Percentiles rank a stretch among this genome's conserved stretches.
These are phyloP conservation scores for Anoplophora glabripennis DNA, from an alignment of 1,140 invertebrate genomes.

Conservation along the genomic window DNA sequence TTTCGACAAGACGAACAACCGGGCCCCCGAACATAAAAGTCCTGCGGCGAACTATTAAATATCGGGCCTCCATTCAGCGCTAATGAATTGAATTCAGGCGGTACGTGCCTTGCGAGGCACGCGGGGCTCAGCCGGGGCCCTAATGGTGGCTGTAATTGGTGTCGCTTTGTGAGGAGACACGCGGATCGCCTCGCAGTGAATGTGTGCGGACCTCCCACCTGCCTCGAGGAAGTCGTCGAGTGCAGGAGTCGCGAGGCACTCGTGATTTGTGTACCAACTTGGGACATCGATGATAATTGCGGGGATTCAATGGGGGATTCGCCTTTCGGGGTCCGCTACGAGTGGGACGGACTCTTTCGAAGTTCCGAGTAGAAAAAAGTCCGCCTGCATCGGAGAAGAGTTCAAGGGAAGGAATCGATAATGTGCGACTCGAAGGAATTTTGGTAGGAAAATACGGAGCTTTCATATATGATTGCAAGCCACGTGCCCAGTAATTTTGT, in stretches of 20 bases:
- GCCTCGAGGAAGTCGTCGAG: conserved; percentile 28
- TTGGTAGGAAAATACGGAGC: too few relatives aligned
- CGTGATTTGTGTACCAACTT: conserved; percentile 41
- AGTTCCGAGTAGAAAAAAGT: too few relatives aligned
- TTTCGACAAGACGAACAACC: too few relatives aligned
- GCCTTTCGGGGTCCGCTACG: too few relatives aligned
- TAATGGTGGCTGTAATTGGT: conserved; percentile 33
- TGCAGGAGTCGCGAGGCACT: conserved; percentile 21
- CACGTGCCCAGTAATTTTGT: too few relatives aligned
- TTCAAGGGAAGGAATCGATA: too few relatives aligned
- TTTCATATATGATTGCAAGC: too few relatives aligned
- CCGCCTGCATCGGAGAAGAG: too few relatives aligned
- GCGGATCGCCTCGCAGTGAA: conserved; percentile 12
- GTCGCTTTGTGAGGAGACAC: conserved; percentile 37
- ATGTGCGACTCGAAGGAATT: too few relatives aligned
- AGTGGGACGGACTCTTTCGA: too few relatives aligned
- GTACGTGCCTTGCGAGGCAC: background rate
- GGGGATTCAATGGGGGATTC: conserved; percentile 3
- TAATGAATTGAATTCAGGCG: conserved; percentile 9
- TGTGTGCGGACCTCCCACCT: conserved; percentile 40
- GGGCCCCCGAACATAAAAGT: too few relatives aligned
- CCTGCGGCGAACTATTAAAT: too few relatives aligned
- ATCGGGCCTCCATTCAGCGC: background rate
- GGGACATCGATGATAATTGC: conserved; percentile 14
- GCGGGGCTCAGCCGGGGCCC: background rate